Evolutionary conservation across 2,113 vertebrate species (phyloP).

Genomic region (Channa maculata): DNA sequence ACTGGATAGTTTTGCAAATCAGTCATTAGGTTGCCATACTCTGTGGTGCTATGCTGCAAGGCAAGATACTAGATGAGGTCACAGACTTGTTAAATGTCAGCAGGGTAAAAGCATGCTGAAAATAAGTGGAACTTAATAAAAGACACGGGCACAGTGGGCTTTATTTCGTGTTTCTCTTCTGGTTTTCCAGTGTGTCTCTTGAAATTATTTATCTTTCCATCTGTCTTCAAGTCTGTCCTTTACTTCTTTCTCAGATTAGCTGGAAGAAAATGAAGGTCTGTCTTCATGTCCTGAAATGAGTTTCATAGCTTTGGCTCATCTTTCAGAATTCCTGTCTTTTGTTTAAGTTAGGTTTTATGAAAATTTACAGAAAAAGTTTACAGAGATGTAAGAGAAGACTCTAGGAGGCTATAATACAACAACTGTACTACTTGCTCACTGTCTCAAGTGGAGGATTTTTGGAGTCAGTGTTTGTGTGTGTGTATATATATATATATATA

Average conservation of each 20-base stretch:
- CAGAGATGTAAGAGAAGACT: constrained; percentile 20
- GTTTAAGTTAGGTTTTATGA: constrained; percentile 39
- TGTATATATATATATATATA: no score
- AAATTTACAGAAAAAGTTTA: constrained; percentile 28
- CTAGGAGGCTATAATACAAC: constrained; percentile 25
- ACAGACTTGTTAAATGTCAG: constrained; percentile 70
- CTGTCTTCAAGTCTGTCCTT: constrained; percentile 7
- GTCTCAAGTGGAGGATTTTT: constrained; percentile 12
- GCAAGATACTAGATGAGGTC: constrained; percentile 59
- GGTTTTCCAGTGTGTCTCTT: constrained; percentile 15
- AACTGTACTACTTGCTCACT: constrained; percentile 4
- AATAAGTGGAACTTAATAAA: constrained; percentile 39
- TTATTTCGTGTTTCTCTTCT: constrained; percentile 8
- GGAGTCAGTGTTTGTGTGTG: not conserved
- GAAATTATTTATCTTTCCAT: constrained; percentile 30
- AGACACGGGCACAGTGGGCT: constrained; percentile 11
- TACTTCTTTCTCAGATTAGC: constrained; percentile 27
- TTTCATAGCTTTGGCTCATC: constrained; percentile 47
- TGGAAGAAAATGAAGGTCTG: constrained; percentile 1
- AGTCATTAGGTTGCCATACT: constrained; percentile 72
- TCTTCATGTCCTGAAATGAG: constrained; percentile 41
- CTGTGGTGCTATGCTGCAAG: constrained; percentile 31
- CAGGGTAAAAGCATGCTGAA: constrained; percentile 67
- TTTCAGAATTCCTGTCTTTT: constrained; percentile 55
- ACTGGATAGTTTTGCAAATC: constrained; percentile 61